These are phyloP conservation scores for Coluber constrictor DNA, from an alignment of 2,797 vertebrate species.

Conservation along the genomic window DNA sequence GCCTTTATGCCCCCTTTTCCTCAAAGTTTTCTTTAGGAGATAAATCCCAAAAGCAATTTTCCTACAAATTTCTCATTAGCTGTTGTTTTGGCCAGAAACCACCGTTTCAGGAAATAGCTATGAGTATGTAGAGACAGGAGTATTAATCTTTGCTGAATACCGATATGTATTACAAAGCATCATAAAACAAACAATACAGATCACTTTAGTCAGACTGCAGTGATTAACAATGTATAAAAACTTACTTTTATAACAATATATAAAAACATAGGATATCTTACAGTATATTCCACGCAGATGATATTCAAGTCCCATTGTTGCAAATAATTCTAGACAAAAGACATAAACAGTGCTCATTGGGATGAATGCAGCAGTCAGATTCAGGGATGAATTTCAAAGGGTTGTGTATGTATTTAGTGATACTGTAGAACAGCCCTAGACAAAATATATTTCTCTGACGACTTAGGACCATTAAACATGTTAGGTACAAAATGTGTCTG, in stretches of 20 bases:
- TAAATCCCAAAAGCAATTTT: neutral
- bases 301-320: neutral
- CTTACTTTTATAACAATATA: neutral
- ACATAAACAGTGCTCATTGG: neutral
- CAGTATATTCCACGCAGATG: neutral
- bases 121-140: neutral
- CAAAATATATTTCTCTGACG: neutral
- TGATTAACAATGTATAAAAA: neutral
- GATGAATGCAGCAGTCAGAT: neutral
- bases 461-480: neutral
- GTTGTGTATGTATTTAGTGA: neutral
- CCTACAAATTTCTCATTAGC: neutral
- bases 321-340: neutral
- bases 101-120: neutral
- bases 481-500: neutral
- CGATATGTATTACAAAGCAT: neutral
- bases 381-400: neutral
- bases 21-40: neutral
- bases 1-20: rapidly evolving
- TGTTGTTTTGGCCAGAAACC: neutral
- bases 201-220: neutral
- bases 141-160: neutral
- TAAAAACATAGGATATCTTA: neutral
- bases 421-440: neutral
- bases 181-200: neutral